phyloP scores from a whole-genome alignment of 2,797 vertebrate genomes.

The Leptatherina wallacei region DNA sequence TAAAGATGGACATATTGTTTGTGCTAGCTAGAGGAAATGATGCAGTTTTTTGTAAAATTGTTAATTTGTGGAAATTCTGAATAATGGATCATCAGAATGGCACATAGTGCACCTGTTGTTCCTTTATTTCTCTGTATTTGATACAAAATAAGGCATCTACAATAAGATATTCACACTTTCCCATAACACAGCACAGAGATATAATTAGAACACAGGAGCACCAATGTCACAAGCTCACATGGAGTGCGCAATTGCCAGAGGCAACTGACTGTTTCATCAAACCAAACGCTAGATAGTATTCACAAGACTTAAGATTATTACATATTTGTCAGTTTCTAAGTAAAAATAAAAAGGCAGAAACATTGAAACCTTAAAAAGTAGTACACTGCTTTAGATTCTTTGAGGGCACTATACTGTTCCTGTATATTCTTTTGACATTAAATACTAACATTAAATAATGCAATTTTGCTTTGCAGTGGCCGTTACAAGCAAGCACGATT shows the following conservation, averaged over 20 bases:
- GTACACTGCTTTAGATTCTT: constrained; percentile 4
- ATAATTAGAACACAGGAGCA: constrained; percentile 77
- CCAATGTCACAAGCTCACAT: constrained; percentile 74
- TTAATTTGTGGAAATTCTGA: constrained; percentile 22
- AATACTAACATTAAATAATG: constrained; percentile 37
- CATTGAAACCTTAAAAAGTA: constrained; percentile 22
- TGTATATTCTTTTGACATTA: constrained; percentile 25
- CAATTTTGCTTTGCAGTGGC: constrained; percentile 42
- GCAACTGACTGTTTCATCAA: constrained; percentile 65
- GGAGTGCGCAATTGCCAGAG: constrained; percentile 64
- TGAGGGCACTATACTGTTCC: constrained; percentile 19
- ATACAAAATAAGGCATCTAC: constrained; percentile 23
- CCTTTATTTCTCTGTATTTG: constrained; percentile 13
- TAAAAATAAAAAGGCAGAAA: constrained; percentile 14
- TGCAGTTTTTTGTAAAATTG: neutral
- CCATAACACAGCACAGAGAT: constrained; percentile 49
- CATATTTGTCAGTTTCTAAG: constrained; percentile 16
- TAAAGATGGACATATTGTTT: neutral
- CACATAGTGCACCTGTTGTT: constrained; percentile 14
- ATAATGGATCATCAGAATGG: constrained; percentile 6
- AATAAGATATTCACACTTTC: constrained; percentile 30
- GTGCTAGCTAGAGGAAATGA: neutral
- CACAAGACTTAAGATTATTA: constrained; percentile 41
- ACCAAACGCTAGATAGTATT: constrained; percentile 54
- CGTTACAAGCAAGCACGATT: constrained; percentile 65